These are phyloP conservation scores for Nixonia krombeini DNA, from an alignment of 1,140 invertebrate genomes.

Conservation along the genomic window DNA sequence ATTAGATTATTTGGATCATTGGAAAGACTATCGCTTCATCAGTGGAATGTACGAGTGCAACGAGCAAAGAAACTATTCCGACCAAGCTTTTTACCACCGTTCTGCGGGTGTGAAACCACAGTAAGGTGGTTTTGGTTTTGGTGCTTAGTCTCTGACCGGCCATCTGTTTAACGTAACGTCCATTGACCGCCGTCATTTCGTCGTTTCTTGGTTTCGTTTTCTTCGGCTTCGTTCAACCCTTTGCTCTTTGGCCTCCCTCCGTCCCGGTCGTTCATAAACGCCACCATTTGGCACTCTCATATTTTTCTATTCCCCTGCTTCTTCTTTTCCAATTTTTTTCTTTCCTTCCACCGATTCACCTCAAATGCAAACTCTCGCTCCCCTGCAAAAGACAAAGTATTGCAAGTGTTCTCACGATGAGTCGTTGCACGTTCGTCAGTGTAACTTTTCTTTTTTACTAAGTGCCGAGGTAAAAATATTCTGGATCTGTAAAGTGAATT, in stretches of 20 bases:
- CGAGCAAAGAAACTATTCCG: conserved; percentile 52
- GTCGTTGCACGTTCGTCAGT: too few species aligned
- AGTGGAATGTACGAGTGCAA: conserved; percentile 49
- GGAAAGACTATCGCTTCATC: conserved; percentile 34
- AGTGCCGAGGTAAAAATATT: too few species aligned
- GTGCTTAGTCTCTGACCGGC: conserved; percentile 67
- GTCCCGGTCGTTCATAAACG: conserved; percentile 18
- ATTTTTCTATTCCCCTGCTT: conserved; percentile 19
- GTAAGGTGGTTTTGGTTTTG: conserved; percentile 65
- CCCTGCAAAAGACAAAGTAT: too few species aligned
- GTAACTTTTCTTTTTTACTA: too few species aligned
- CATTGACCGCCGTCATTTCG: conserved; percentile 67
- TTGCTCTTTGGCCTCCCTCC: conserved; percentile 22
- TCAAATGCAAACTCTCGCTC: too few species aligned
- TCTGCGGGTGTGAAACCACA: conserved; percentile 72
- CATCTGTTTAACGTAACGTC: conserved; percentile 69
- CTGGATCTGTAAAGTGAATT: too few species aligned
- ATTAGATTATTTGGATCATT: not conserved
- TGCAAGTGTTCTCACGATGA: too few species aligned
- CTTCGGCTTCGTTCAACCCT: conserved; percentile 38
- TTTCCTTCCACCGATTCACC: conserved; percentile 18
- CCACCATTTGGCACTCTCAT: conserved; percentile 13
- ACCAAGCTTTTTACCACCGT: conserved; percentile 58
- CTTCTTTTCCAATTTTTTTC: conserved; percentile 25
- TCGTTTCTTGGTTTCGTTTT: conserved; percentile 64